phyloP scores from a whole-genome alignment of 1,140 invertebrate genomes.

The Chelonus insularis region DNA sequence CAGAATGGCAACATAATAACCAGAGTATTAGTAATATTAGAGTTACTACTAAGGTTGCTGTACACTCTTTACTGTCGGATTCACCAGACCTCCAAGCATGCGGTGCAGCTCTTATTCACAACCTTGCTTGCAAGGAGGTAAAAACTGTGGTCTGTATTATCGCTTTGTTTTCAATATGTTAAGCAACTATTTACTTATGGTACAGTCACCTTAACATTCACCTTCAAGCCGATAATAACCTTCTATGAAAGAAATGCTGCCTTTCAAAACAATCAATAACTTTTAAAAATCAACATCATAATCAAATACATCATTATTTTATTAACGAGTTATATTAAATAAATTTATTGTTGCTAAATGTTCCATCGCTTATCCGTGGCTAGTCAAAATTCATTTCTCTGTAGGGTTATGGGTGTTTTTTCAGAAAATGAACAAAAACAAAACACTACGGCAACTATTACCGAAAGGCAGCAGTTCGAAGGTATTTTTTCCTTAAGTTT shows the following conservation, averaged over 20 bases:
- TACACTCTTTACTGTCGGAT: conserved; percentile 81
- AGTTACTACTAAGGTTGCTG: conserved; percentile 87
- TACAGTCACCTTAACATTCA: background rate
- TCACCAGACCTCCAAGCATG: conserved; percentile 72
- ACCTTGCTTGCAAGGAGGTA: conserved; percentile 93
- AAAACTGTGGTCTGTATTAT: conserved; percentile 90
- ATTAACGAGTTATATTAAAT: too few species aligned
- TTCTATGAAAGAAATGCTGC: conserved; percentile 29
- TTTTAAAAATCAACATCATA: too few species aligned
- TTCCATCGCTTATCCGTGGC: conserved; percentile 33
- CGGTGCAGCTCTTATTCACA: conserved; percentile 86
- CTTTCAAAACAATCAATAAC: conserved; percentile 36
- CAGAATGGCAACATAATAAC: conserved; percentile 80
- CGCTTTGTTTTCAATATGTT: conserved; percentile 26
- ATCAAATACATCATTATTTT: too few species aligned
- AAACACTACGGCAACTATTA: conserved; percentile 70
- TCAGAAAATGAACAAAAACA: conserved; percentile 74
- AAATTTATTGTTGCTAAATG: conserved; percentile 18
- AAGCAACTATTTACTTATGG: conserved; percentile 24
- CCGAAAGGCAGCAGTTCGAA: conserved; percentile 70
- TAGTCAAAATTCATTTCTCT: conserved; percentile 41
- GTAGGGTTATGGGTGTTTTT: conserved; percentile 60
- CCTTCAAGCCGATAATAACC: conserved; percentile 21
- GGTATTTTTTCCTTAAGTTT: conserved; percentile 59
- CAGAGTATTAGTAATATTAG: conserved; percentile 83